Conservation (phyloP, 2,888 invertebrate genomes). For the Oasisia sp. region DNA sequence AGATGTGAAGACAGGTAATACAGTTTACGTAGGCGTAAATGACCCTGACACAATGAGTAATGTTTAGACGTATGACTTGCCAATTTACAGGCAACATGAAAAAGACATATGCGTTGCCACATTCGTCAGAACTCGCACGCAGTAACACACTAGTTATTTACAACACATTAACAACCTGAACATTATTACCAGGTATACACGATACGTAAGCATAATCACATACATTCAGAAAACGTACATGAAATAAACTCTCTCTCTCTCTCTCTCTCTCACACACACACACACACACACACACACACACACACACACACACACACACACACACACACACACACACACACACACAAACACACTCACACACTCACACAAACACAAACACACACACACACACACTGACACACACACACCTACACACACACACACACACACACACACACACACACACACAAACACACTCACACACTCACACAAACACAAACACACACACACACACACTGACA, state of each 20-base stretch:
- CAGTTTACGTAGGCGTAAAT: neutral
- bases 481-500: neutral
- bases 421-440: neutral
- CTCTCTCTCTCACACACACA: no score
- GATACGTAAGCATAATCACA: no score
- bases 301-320: neutral
- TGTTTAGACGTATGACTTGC: neutral
- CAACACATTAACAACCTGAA: neutral
- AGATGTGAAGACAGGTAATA: neutral
- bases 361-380: neutral
- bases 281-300: no score
- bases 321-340: neutral
- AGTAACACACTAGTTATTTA: neutral
- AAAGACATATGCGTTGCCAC: neutral
- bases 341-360: neutral
- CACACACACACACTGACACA: conserved; percentile 7
- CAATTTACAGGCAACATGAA: neutral
- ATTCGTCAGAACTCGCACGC: neutral
- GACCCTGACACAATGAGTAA: neutral
- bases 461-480: neutral
- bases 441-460: neutral
- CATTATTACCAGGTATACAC: no score
- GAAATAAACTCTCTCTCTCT: no score
- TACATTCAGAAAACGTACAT: no score
- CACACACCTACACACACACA: neutral